Base-by-base conservation (phyloP, 2,113 vertebrate genomes). In the Andinoacara biseriatus region DNA sequence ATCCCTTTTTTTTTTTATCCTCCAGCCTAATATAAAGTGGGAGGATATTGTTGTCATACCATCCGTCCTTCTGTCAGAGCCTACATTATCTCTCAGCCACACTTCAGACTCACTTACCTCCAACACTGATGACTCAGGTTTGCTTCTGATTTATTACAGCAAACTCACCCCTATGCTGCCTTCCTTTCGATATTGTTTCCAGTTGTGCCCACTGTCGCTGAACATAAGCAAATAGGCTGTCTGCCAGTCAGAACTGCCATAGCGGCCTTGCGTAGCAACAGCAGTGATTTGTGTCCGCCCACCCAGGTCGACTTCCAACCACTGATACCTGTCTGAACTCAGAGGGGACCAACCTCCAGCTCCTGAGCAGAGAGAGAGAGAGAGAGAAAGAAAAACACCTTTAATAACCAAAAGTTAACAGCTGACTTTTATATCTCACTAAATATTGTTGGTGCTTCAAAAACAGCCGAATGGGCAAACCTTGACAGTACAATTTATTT, bases 331-430 rank as follows among this genome's bases (percentile, higher is more conserved):
- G 90, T 97, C 97, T 11, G 96, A 97, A 31, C 94, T 91, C 81
- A 96, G 90, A 24, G 97, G 97, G 90, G 97, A 97, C 97, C 97
- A 99, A 22, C 97, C 97, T 78, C 97, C 97, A 74, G 97, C 97
- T 88, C 97, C 97, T 98, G 84, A 18, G 8, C 10, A 78, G 6
- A 17, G 15, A 13, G n/a, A 75, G 7, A 22, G 17, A 49, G 10
- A 49, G 63, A 31, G 11, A 43, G 9, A 4, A 10, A 61, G 10
- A 38, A 10, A 31, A 11, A 69, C 14, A 31, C 22, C 1, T 13
- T 22, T 52, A 6, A 33, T 49, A 29, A 77, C 6, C 18, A 22
- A 18, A 52, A 1, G 65, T 54, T 72, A 49, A 31, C 3, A 33
- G 46, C 13, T 72, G 67, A 72, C 46, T 13, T 52, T 31, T 72